Base-by-base conservation (phyloP, 2,888 invertebrate genomes). In the Metacarcinus magister region DNA sequence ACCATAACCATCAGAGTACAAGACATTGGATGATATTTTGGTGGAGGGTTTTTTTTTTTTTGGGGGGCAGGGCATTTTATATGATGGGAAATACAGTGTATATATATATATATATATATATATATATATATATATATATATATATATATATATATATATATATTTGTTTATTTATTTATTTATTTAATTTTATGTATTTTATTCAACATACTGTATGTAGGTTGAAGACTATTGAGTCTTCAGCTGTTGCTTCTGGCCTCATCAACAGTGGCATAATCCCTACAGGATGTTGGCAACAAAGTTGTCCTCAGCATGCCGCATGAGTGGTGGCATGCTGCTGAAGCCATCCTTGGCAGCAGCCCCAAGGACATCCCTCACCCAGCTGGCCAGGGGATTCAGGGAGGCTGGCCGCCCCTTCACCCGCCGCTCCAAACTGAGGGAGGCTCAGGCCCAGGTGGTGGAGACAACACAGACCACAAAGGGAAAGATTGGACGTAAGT, bases 401-500 rank as follows among this genome's bases (percentile, higher is more conserved):
- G 96, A 95, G 7, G 93, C 67, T 43, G 96, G 96, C 3, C 94
- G 96, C 48, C 48, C 93, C 5, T 96, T 95, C 75, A 93, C 96
- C n/a, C 96, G 95, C 44, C 44, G 96, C 92, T 96, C 96, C 28
- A 92, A 32, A 67, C n/a, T 95, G 28, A 87, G 92, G 43, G 94
- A 94, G 93, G 92, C 89, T 28, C 67, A 96, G 82, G 82, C 93
- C 32, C 95, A 95, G 92, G 43, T 92, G 3, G 92, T 54, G n/a
- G 44, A 96, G 44, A 92, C 89, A 43, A 82, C 93, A 28, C 82
- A 96, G 89, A 44, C 93, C 19, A 92, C 93, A 3, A 96, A 95
- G 89, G 96, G 96, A 0, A 96, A 95, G 90, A 95, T 96, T 94
- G 96, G 96, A 60, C 95, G 96, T 96, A 91, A 96, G 96, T 96